Base-by-base conservation (phyloP, 2,113 vertebrate species). In the Oxyura jamaicensis region DNA sequence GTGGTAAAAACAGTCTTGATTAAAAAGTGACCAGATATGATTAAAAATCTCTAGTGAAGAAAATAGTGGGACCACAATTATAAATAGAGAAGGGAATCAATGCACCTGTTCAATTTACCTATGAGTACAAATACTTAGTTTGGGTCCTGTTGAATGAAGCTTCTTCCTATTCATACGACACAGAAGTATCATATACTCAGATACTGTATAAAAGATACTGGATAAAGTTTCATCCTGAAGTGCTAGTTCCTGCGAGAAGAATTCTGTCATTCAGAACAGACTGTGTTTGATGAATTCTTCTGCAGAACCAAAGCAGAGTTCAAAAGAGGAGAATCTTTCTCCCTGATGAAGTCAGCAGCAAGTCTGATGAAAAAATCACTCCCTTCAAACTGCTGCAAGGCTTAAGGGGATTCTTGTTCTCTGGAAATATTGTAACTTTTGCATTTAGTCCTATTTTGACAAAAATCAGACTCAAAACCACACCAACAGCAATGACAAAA, bases 201-300 rank as follows among this genome's bases (percentile, higher is more conserved):
- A n/a, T n/a, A n/a, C n/a, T n/a, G 25, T 84, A 58, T n/a, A 84
- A 89, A 62, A 92, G 91, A 83, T 56, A 23, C 92, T 60, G 91
- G 73, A 74, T 85, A 63, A 81, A 90, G 81, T 84, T 95, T 75
- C 73, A 68, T 86, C 55, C 68, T 83, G 68, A 86, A 93, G 42
- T 60, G 26, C 39, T 88, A 0, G 0, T 94, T 94, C 83, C 91
- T 91, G 66, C 6, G 69, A 73, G 81, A 68, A 96, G 81, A 92
- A 91, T 84, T 92, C 69, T 94, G 60, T 82, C 80, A 81, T 83
- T 81, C 65, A 39, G 42, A 91, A 81, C 72, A 48, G 86, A 68
- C 65, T 77, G 31, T 86, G 44, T 93, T 90, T 94, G 86, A 94
- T 84, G 72, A 93, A 95, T 86, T 91, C 73, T 93, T 88, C 56